phyloP scores from a whole-genome alignment of 2,113 vertebrate species.

The Monarcha castaneiventris region DNA sequence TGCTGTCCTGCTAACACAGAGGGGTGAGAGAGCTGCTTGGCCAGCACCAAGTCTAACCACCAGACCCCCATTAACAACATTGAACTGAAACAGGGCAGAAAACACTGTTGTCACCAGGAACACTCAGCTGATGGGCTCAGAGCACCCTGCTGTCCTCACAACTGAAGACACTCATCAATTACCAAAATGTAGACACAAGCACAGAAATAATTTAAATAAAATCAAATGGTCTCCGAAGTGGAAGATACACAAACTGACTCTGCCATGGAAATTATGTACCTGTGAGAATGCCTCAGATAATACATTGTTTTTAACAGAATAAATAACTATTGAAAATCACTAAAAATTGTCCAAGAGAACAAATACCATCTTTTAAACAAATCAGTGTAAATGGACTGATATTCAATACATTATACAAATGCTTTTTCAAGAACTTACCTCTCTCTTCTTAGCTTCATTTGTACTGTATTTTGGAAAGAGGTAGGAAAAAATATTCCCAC shows the following conservation, averaged over 20 bases:
- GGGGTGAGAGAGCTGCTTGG: neutral
- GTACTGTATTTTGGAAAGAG: slow-evolving; percentile 99
- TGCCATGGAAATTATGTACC: neutral
- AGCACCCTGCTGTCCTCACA: neutral
- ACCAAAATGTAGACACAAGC: neutral
- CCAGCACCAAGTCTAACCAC: neutral
- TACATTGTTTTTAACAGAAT: neutral
- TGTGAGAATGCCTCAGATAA: neutral
- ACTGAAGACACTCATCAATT: neutral
- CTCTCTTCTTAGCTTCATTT: slow-evolving; percentile 98
- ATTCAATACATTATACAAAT: neutral
- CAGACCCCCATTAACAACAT: neutral
- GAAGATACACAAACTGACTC: neutral
- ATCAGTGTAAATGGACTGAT: neutral
- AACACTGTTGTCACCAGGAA: neutral
- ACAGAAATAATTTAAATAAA: neutral
- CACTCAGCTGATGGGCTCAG: neutral
- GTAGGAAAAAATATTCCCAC: slow-evolving; percentile 99
- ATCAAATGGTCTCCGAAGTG: neutral
- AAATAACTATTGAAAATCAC: neutral
- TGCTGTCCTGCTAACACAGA: neutral
- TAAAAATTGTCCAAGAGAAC: neutral
- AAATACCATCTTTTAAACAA: neutral
- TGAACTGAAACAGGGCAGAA: neutral
- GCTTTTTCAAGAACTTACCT: slow-evolving; percentile 75